Evolutionary conservation across 2,888 invertebrate genomes (phyloP), one percentile per base, ranked within the genome.

Genomic region (Molanna angustata): DNA sequence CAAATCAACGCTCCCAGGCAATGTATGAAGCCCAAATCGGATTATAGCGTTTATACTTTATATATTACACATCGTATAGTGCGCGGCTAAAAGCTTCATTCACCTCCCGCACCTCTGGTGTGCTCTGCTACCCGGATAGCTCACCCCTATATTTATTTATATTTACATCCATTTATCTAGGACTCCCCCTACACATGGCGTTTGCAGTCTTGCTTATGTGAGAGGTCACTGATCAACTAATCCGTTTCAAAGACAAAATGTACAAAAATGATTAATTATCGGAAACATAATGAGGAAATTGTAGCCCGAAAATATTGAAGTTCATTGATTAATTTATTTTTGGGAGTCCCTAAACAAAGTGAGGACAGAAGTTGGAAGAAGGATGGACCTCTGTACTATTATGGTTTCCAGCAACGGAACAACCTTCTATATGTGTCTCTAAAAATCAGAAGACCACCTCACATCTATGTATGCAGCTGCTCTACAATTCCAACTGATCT

Each of bases 1-100:
- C 76, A 76, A 76, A 76, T 76, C 73, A 74, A 70, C 65, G 67
- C 64, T 62, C 64, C 65, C 45, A 42, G 39, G 46, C 59, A 49
- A 55, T 53, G 59, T 49, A 56, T 55, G 57, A 57, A 49, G 53
- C 49, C 49, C 56, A 54, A 58, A 58, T 58, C 58, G 50, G 58
- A 58, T 58, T 58, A 58, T 45, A 51, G 49, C 54, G 50, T 56
- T 58, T 58, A 56, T 52, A 56, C 54, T 56, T 48, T 43, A 48
- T n/a, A n/a, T n/a, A n/a, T n/a, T n/a, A 44, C 13, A 52, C 53
- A 53, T 52, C 46, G 52, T 52, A 45, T 50, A 44, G 48, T 48
- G 46, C 53, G 42, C 46, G 31, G 49, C 57, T 58, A 58, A 58
- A 58, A 58, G 57, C 57, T 39, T 49, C 44, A 16, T 40, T 17